These are phyloP conservation scores for Beroe forskalii DNA, from an alignment of 37 sponge, comb jelly and placozoan genomes.

Conservation along the genomic window DNA sequence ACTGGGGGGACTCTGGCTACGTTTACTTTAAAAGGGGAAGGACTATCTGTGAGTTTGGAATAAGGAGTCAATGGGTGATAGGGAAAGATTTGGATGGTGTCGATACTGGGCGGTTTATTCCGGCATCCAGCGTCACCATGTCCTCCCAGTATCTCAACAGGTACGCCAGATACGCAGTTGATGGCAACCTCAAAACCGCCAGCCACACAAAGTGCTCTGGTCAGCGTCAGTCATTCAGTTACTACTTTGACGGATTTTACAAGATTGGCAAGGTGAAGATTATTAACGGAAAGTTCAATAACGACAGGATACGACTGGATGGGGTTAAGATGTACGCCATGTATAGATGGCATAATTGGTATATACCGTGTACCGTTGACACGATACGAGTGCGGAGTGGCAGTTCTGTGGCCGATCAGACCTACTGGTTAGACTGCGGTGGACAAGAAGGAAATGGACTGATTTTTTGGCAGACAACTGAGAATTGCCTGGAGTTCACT, in stretches of 20 bases:
- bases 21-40: not conserved
- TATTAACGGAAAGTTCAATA: not conserved
- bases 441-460: not conserved
- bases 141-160: too few relatives aligned
- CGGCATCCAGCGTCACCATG: not conserved
- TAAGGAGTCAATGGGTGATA: not conserved
- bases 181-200: constrained; percentile 30
- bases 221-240: not conserved
- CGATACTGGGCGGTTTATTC: not conserved
- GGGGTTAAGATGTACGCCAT: not conserved
- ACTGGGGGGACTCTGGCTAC: not conserved
- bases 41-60: not conserved
- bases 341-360: not conserved
- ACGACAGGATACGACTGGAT: not conserved
- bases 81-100: not conserved
- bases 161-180: not conserved
- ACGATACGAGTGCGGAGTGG: not conserved
- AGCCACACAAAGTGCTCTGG: not conserved
- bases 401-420: not conserved
- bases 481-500: not conserved
- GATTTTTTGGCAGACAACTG: not conserved
- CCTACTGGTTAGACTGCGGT: not conserved
- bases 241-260: not conserved
- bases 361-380: not conserved
- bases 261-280: not conserved